Base-by-base conservation (phyloP, 1,140 invertebrate genomes). In the Drosophila kohkoa region DNA sequence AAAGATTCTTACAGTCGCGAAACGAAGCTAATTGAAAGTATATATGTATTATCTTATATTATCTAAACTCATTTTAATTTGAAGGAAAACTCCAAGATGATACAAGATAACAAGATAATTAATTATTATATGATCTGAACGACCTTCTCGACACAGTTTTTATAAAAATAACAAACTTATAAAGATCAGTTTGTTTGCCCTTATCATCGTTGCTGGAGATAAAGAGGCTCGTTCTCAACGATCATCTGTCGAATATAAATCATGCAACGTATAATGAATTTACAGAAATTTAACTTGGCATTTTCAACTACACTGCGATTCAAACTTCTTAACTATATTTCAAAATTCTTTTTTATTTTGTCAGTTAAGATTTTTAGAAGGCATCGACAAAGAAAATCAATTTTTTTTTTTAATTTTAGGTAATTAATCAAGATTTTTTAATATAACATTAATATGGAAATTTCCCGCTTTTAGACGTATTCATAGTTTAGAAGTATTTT, bases 61-160 rank as follows among this genome's bases (percentile, higher is more conserved):
- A 43, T 43, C 41, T 41, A 41, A 41, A n/a, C 8, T 11, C 10
- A 51, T 32, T 51, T 62, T 28, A 59, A 70, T 15, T 54, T 63
- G 15, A 55, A 25, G 7, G 28, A 64, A 38, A 41, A 63, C 11
- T 15, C 38, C 15, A 55, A 16, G n/a, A 11, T 58, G 43, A 59
- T 41, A 30, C 20, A 25, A 25, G 20, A 25, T 25, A 25, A 25
- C 20, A 25, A 25, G 20, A 57, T 45, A 35, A 10, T 8, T 5
- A 49, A 65, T 11, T 49, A 30, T 46, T 43, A 25, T 51, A 48
- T 52, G 41, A 55, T 71, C 15, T 2, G 10, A 48, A 5, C 43
- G n/a, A 30, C 16, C 48, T 45, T 43, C 41, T 11, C 41, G 41
- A 13, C 25, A 41, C 8, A 41, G 15, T 11, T 41, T 5, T 16